These are phyloP conservation scores for Mimas tiliae DNA, from an alignment of 2,888 invertebrate genomes.

Conservation along the genomic window DNA sequence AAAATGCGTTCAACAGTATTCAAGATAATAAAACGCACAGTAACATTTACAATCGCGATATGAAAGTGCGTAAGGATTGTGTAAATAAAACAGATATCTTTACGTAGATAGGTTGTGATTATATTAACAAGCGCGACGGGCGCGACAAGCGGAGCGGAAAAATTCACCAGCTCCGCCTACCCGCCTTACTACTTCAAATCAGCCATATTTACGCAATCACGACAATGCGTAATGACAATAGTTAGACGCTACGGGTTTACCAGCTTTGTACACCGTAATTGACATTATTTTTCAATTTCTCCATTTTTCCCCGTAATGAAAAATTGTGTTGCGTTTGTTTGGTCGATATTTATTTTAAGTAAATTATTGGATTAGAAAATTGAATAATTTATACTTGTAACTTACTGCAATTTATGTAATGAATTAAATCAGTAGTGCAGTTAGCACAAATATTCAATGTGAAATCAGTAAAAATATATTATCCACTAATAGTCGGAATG, in stretches of 20 bases:
- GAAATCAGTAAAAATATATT: no score
- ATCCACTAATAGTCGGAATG: no score
- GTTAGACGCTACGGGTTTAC: slow-evolving; percentile 67
- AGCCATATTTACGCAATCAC: slow-evolving; percentile 78
- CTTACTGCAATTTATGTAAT: no score
- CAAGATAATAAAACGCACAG: slow-evolving; percentile 17
- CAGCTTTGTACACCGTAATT: slow-evolving; percentile 74
- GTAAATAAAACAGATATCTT: slow-evolving; percentile 53
- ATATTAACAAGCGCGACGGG: slow-evolving; percentile 69
- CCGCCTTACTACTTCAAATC: slow-evolving; percentile 70
- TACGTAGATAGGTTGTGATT: slow-evolving; percentile 60
- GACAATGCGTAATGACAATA: slow-evolving; percentile 80
- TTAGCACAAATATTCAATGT: no score
- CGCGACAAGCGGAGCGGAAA: slow-evolving; percentile 74
- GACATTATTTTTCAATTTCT: slow-evolving; percentile 83
- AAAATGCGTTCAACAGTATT: background rate
- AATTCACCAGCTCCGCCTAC: slow-evolving; percentile 57
- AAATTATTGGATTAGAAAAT: background rate
- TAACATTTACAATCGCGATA: slow-evolving; percentile 21
- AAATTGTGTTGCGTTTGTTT: slow-evolving; percentile 57
- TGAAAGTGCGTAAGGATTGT: slow-evolving; percentile 30
- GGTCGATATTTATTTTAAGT: background rate
- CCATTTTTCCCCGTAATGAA: slow-evolving; percentile 72
- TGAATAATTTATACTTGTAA: no score
- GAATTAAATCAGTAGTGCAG: no score